Conservation (phyloP, 2,797 vertebrate species). For the Crocidura indochinensis region DNA sequence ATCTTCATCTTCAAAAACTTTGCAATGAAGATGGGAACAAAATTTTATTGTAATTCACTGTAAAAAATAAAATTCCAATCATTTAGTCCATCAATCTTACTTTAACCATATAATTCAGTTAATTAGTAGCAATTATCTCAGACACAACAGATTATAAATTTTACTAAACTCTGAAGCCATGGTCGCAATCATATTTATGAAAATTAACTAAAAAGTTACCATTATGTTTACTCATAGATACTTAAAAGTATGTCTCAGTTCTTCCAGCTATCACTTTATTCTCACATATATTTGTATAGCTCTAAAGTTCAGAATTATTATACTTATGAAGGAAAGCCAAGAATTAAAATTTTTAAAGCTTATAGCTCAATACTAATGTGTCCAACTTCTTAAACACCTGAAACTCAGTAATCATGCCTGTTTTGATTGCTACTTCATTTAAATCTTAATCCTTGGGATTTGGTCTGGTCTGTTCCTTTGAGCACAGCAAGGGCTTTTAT, state of each 20-base stretch:
- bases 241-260: conserved; percentile 1
- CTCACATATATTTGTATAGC: neutral
- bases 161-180: neutral
- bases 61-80: neutral
- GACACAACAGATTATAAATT: neutral
- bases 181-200: conserved; percentile 30
- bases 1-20: neutral
- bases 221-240: conserved; percentile 44
- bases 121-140: neutral
- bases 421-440: conserved; percentile 61
- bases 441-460: conserved; percentile 69
- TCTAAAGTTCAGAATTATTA: neutral
- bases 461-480: neutral
- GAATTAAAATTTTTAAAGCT: conserved; percentile 50
- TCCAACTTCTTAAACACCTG: conserved; percentile 27
- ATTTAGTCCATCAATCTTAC: neutral
- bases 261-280: neutral
- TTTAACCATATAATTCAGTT: conserved; percentile 11
- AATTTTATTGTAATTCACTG: too few species aligned
- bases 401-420: neutral
- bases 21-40: too few species aligned
- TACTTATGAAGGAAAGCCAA: conserved; percentile 55
- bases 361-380: conserved; percentile 6
- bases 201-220: conserved; percentile 41
- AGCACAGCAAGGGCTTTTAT: conserved; percentile 60